Evolutionary conservation across 1,140 invertebrate genomes (phyloP), one percentile per base, ranked within the genome.

Genomic region (Caenorhabditis remanei): DNA sequence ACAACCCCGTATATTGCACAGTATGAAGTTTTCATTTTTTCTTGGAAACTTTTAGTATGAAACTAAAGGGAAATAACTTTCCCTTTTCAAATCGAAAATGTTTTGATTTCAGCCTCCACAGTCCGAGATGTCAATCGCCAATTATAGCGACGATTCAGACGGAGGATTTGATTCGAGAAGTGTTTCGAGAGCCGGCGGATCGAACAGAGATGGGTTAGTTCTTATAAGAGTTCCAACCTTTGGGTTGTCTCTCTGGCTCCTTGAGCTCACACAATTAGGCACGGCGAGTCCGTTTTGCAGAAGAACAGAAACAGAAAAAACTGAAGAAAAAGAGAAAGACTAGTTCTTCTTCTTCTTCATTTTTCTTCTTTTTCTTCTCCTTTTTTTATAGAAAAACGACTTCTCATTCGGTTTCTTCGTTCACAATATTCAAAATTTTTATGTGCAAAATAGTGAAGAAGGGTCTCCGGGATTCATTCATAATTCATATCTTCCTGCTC

Each of bases 231-330:
- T 32, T 32, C 32, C 32, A 32, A 32, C 32, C 32, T 32, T 32
- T 32, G 32, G 32, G 32, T 32, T 53, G 50, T 71, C 63, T 40
- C 71, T 48, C 46, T 53, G 71, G 46, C 71, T 79, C 71, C 43
- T 79, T 79, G 71, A 79, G 71, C 71, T 50, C 71, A 50, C 71
- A 79, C 71, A 79, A 79, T 79, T 79, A 79, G 43, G 71, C 46
- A 50, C 71, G 71, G 71, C 71, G 71, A 79, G 71, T 63, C 71
- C 71, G 40, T 79, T 79, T 79, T 79, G 71, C 71, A 79, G 71
- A 50, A 50, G 32, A 79, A 24, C 7, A 79, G 40, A 79, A 67
- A 43, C 41, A 71, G 16, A 46, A 71, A 71, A 65, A 40, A 65
- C 2, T 9, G 32, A 65, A 65, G 61, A 71, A 71, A 71, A 71